A percentile compares a stretch with the other conserved stretches of the same genome.
phyloP scores from a whole-genome alignment of 2,113 vertebrate genomes.

The Merops nubicus region DNA sequence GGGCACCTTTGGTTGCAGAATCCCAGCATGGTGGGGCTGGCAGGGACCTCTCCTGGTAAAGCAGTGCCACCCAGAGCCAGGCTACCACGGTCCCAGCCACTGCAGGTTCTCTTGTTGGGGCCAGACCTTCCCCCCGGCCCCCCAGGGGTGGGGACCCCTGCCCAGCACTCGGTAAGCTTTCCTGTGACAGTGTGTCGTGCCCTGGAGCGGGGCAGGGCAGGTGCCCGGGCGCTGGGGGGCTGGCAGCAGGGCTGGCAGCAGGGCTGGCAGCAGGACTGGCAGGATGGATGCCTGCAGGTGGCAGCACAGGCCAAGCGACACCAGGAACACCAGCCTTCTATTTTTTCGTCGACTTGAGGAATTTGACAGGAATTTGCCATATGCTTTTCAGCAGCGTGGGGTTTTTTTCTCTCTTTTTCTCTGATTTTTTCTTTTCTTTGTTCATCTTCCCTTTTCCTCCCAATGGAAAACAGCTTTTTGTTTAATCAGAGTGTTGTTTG shows the following conservation, averaged over 20 bases:
- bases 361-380: neutral
- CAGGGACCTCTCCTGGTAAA: neutral
- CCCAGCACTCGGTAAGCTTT: accelerated
- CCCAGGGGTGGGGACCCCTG: accelerated
- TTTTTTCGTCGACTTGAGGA: accelerated
- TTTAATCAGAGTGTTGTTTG: neutral
- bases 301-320: neutral
- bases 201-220: no score
- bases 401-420: neutral
- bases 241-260: no score
- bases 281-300: conserved; percentile 53
- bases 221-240: no score
- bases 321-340: accelerated
- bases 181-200: no score
- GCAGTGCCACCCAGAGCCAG: neutral
- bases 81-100: neutral
- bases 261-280: no score
- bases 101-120: neutral
- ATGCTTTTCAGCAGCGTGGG: accelerated
- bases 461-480: neutral
- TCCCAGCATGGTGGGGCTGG: neutral
- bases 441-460: neutral
- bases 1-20: neutral
- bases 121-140: neutral
- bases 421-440: neutral